A percentile compares a stretch with the other conserved stretches of the same genome.
These are phyloP conservation scores for Marisa cornuarietis DNA, from an alignment of 1,140 invertebrate genomes.

Conservation along the genomic window DNA sequence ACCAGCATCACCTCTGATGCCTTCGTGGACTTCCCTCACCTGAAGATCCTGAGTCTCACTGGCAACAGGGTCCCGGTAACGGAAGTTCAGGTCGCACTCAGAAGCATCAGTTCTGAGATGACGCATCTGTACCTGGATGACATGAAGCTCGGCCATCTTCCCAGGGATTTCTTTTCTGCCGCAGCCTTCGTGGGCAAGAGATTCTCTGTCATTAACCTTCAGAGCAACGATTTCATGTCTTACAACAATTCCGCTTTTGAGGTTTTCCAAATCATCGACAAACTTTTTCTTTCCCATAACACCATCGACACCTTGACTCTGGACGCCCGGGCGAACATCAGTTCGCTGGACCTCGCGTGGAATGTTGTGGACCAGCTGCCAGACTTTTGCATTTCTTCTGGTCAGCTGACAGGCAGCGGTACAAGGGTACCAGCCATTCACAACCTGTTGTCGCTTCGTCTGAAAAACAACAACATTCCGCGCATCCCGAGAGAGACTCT, in stretches of 20 bases:
- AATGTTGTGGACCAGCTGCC: background rate
- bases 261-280: background rate
- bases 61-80: background rate
- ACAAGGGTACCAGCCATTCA: background rate
- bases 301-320: background rate
- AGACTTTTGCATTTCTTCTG: background rate
- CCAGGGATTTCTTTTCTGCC: slow-evolving; percentile 1
- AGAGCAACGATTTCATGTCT: background rate
- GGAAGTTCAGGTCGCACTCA: background rate
- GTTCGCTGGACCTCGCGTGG: background rate
- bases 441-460: background rate
- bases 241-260: slow-evolving; percentile 3
- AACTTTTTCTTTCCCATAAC: background rate
- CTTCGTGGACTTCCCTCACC: slow-evolving; percentile 7
- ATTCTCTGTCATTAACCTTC: background rate
- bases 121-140: background rate
- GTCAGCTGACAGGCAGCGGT: background rate
- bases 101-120: background rate
- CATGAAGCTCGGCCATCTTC: background rate
- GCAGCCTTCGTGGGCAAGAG: background rate
- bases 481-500: background rate
- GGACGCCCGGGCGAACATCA: background rate
- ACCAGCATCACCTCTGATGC: background rate
- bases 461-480: background rate
- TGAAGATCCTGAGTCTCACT: background rate